Evolutionary conservation across 2,113 vertebrate genomes (phyloP), one percentile per base, ranked within the genome.

Genomic region (Ammodytes marinus): DNA sequence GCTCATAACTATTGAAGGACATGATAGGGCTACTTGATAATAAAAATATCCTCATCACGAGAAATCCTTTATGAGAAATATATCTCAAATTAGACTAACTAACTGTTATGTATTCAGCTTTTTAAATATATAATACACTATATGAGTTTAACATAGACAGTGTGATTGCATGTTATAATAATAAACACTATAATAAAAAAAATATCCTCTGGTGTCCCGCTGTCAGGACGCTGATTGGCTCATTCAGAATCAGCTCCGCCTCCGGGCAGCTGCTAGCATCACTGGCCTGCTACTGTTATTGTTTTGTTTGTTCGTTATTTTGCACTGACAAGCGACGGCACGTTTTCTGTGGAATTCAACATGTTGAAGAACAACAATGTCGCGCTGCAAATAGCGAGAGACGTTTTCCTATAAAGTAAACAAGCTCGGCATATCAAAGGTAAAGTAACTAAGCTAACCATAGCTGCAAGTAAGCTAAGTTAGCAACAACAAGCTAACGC

Each of bases 171-270:
- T 68, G 49, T 69, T 1, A 35, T 43, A 64, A 42, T 3, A 8
- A 19, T 5, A 3, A 19, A 45, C 37, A 40, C 49, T 42, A 40
- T 27, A 27, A 27, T 27, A 52, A 72, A 47, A 47, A 57, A 70
- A 69, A 74, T 73, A 35, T 73, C 57, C 68, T 63, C 75, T 71
- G 74, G 47, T 11, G 55, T 19, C 40, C n/a, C 19, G 64, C 27
- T 42, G 69, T 69, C 69, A 84, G 42, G 76, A 71, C 11, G 75
- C 53, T 55, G 63, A 69, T 69, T 27, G 27, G 74, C 47, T 72
- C 63, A 19, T 66, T 4, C 39, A 83, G 59, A 84, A 74, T 61
- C 76, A 77, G 82, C 85, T 76, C 61, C 82, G 87, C 87, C 84
- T 80, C 10, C 80, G 79, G 80, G 73, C 60, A 63, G 84, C 78